Evolutionary conservation across 1,140 invertebrate species (phyloP).

Genomic region (Wiebesia pumilae): DNA sequence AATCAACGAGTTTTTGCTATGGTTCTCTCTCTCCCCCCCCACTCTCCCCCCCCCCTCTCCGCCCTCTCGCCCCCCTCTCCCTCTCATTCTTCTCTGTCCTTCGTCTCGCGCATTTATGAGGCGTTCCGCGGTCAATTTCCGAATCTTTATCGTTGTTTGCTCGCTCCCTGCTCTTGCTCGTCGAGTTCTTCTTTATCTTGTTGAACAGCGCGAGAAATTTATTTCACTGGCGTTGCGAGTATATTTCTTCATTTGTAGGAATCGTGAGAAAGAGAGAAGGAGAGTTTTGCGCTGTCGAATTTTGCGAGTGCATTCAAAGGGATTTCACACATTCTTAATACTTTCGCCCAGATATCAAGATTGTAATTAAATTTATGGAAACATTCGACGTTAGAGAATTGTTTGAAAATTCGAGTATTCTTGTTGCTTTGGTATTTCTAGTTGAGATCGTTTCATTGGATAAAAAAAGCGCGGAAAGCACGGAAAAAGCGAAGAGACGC

Average conservation of each 20-base stretch:
- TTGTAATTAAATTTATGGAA: neutral
- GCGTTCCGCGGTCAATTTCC: constrained; percentile 40
- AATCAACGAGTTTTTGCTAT: constrained; percentile 67
- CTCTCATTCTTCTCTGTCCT: neutral
- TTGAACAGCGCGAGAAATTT: constrained; percentile 38
- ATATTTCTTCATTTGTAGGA: constrained; percentile 42
- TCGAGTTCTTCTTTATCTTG: constrained; percentile 32
- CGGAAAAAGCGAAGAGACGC: no score
- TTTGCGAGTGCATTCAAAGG: neutral
- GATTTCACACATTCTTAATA: neutral
- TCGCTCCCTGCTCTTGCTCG: neutral
- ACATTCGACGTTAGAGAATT: neutral
- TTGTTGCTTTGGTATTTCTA: neutral
- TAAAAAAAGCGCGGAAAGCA: no score
- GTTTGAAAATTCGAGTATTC: neutral
- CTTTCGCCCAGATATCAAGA: neutral
- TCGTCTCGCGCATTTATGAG: neutral
- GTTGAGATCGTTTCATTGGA: neutral
- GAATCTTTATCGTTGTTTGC: constrained; percentile 51
- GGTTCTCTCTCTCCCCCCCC: neutral
- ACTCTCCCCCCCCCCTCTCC: neutral
- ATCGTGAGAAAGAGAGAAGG: neutral
- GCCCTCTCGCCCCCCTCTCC: neutral
- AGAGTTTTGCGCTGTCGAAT: neutral
- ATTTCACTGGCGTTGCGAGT: constrained; percentile 11